Evolutionary conservation across 1,140 invertebrate species (phyloP).

Genomic region (Chironomus tepperi): DNA sequence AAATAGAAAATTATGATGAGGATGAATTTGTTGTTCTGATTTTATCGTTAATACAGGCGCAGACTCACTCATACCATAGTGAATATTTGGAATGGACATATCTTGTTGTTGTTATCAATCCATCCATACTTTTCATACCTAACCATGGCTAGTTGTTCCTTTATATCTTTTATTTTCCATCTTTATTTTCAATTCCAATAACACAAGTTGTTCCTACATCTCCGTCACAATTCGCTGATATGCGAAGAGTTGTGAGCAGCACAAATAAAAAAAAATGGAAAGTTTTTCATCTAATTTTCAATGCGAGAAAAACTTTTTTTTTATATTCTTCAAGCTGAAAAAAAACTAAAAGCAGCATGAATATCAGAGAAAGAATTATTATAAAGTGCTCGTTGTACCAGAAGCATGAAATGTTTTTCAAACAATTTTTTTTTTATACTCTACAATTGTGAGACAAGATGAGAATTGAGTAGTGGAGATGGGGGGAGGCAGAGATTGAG

Average conservation of each 20-base stretch:
- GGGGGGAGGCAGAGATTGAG: no score
- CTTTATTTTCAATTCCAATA: conserved; percentile 17
- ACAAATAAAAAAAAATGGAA: not conserved
- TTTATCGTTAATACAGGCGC: not conserved
- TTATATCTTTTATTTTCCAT: not conserved
- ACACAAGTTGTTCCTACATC: not conserved
- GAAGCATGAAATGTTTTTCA: not conserved
- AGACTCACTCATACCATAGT: not conserved
- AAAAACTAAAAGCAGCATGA: not conserved
- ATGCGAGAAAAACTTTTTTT: conserved; percentile 3
- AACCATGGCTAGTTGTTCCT: not conserved
- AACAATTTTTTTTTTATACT: not conserved
- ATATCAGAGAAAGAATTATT: not conserved
- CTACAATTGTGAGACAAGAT: not conserved
- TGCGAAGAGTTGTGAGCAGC: not conserved
- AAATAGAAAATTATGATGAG: not conserved
- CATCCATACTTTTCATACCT: not conserved
- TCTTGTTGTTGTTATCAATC: not conserved
- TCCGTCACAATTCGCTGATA: not conserved
- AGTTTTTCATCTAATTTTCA: conserved; percentile 9
- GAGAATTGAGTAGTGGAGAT: no score
- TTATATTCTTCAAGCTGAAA: not conserved
- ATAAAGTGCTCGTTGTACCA: conserved; percentile 7
- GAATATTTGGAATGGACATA: not conserved
- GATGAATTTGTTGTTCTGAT: not conserved